Percentiles rank a stretch among this genome's conserved stretches.
phyloP scores from a whole-genome alignment of 2,113 vertebrate genomes.

The Psilopsiagon aymara region DNA sequence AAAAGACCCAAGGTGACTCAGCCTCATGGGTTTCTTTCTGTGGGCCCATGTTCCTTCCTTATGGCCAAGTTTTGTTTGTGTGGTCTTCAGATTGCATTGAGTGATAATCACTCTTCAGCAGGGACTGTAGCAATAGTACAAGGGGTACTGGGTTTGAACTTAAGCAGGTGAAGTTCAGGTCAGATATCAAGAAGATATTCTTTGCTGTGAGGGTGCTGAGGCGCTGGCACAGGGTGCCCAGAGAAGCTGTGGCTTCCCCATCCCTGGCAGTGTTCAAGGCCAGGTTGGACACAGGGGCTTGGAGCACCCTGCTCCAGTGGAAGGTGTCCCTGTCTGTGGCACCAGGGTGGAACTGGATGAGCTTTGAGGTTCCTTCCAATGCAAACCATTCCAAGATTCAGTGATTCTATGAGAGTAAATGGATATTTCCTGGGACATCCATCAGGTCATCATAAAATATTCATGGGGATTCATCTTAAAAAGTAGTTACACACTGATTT shows the following conservation, averaged over 20 bases:
- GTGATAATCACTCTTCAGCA: not conserved
- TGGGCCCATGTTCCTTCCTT: not conserved
- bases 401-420: not conserved
- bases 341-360: not conserved
- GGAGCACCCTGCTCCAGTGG: not conserved
- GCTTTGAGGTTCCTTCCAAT: not conserved
- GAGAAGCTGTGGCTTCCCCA: not conserved
- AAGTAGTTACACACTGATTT: not conserved
- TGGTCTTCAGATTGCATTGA: not conserved
- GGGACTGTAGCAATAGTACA: not conserved
- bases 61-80: not conserved
- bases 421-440: not conserved
- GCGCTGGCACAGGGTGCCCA: not conserved
- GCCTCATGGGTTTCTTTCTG: not conserved
- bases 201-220: not conserved
- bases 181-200: not conserved
- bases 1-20: not conserved
- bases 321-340: not conserved
- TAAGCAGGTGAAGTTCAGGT: not conserved
- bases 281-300: not conserved
- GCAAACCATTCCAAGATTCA: not conserved
- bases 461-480: not conserved
- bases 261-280: not conserved
- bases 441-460: too few species aligned
- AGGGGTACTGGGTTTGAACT: not conserved